Conservation (phyloP, 2,797 vertebrate genomes). For the Hemibagrus guttatus region DNA sequence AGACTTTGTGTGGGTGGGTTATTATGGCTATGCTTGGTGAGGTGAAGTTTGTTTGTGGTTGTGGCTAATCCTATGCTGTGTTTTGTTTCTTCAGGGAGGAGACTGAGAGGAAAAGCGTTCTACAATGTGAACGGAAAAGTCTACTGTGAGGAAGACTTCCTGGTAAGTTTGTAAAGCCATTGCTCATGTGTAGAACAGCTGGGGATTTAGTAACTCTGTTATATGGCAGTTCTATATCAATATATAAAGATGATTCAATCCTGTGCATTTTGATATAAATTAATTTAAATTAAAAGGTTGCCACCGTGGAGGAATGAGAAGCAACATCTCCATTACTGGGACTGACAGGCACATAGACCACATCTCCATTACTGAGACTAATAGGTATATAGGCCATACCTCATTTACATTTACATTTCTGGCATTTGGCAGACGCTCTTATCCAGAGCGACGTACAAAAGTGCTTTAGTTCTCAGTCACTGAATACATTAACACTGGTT, state of each 20-base stretch:
- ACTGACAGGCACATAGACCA: background rate
- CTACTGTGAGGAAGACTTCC: slow-evolving; percentile 98
- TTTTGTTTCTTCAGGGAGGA: slow-evolving; percentile 79
- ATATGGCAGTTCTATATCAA: background rate
- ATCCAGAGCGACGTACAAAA: no score
- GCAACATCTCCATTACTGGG: background rate
- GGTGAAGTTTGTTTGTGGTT: slow-evolving; percentile 9
- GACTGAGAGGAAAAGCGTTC: slow-evolving; percentile 95
- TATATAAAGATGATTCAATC: background rate
- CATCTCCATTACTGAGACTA: background rate
- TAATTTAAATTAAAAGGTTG: background rate
- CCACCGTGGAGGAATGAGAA: background rate
- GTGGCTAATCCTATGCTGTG: background rate
- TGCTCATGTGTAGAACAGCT: background rate
- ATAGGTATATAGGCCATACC: no score
- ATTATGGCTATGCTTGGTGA: background rate
- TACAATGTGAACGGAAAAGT: slow-evolving; percentile 98
- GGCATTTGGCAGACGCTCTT: no score
- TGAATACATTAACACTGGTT: no score
- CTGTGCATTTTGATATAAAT: background rate
- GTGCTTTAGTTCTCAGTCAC: no score
- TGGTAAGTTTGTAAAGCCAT: slow-evolving; percentile 81
- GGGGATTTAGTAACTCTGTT: background rate
- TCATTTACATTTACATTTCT: no score
- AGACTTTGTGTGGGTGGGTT: slow-evolving; percentile 5